phyloP scores from a whole-genome alignment of 2,797 vertebrate species.

The Silurus lanzhouensis region DNA sequence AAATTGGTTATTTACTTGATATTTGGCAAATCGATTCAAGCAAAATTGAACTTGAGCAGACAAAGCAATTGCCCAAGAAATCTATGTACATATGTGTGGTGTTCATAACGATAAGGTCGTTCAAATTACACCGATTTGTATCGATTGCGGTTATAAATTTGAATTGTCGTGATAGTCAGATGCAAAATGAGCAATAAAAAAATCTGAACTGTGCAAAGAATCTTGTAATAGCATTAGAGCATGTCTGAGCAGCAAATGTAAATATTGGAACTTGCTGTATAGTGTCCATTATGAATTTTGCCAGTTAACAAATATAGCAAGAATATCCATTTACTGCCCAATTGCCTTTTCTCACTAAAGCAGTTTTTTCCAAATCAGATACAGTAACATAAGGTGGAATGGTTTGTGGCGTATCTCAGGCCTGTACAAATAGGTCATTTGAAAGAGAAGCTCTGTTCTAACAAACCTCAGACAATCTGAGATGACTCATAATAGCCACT shows the following conservation, averaged over 20 bases:
- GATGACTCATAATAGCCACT: neutral
- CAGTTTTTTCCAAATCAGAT: neutral
- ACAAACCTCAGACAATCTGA: conserved; percentile 3
- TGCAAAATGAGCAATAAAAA: neutral
- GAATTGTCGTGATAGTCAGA: neutral
- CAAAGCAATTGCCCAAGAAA: neutral
- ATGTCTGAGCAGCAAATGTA: neutral
- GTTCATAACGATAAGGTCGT: neutral
- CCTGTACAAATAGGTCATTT: neutral
- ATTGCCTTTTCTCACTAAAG: neutral
- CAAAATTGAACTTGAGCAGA: neutral
- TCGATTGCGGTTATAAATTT: neutral
- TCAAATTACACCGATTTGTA: neutral
- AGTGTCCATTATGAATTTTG: neutral
- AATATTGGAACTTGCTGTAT: neutral
- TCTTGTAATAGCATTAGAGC: neutral
- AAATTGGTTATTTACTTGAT: neutral
- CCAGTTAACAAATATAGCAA: neutral
- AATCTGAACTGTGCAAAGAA: neutral
- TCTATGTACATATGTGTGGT: neutral
- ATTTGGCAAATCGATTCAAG: neutral
- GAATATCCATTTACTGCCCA: neutral
- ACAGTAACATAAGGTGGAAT: neutral
- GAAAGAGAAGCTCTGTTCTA: neutral
- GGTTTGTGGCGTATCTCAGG: neutral